Conservation (phyloP, 2,113 vertebrate genomes). For the Hiodon alosoides region DNA sequence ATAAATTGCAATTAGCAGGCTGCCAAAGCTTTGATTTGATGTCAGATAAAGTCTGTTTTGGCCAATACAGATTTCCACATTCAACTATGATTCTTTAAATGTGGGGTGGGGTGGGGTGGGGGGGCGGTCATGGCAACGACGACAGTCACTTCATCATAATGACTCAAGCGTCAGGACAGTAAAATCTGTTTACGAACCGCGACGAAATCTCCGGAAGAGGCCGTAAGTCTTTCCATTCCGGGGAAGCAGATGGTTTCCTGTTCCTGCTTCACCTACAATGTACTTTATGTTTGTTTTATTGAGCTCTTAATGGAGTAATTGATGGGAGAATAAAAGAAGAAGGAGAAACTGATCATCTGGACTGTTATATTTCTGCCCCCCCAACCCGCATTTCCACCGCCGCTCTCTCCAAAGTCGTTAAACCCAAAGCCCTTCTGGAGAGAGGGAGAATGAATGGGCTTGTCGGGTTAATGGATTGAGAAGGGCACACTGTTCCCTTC, state of each 20-base stretch:
- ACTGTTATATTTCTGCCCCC: not conserved
- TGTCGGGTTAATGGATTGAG: constrained; percentile 30
- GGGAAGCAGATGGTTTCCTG: constrained; percentile 20
- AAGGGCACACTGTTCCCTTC: not conserved
- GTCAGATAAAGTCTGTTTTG: too few relatives aligned
- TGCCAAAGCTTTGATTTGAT: too few relatives aligned
- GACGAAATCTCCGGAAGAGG: constrained; percentile 9
- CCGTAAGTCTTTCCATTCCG: not conserved
- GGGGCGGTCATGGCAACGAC: not conserved
- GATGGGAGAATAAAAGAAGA: constrained; percentile 18
- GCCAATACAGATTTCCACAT: too few relatives aligned
- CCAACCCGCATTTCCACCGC: not conserved
- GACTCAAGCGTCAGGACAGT: constrained; percentile 5
- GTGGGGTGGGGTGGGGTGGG: too few relatives aligned
- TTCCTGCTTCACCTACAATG: constrained; percentile 7
- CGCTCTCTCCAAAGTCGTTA: constrained; percentile 14
- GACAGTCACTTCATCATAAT: constrained; percentile 4
- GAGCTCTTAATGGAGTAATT: constrained; percentile 32
- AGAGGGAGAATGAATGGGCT: constrained; percentile 35
- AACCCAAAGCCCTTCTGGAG: constrained; percentile 17
- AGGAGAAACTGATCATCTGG: constrained; percentile 16
- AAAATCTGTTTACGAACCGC: constrained; percentile 19
- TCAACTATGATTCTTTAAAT: too few relatives aligned
- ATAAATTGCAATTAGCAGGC: too few relatives aligned
- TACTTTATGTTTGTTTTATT: constrained; percentile 32